phyloP scores from a whole-genome alignment of 64 coral and sea anemone species.

The Astreopora myriophthalma region DNA sequence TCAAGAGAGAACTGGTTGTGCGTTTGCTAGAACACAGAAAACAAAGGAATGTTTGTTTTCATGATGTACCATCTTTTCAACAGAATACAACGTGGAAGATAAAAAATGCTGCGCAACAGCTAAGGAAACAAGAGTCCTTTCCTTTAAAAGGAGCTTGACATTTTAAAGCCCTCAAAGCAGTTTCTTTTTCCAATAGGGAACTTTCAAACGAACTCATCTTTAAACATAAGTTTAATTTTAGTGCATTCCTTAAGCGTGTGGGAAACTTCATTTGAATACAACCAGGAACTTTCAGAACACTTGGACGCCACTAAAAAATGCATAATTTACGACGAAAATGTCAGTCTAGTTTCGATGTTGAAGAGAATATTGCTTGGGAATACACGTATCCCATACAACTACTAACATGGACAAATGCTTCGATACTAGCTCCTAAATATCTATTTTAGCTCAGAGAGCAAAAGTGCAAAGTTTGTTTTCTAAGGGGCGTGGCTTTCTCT shows the following conservation, averaged over 20 bases:
- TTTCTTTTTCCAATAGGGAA: background rate
- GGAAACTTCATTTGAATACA: constrained; percentile 51
- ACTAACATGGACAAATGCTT: background rate
- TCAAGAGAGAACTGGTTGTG: background rate
- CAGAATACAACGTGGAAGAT: background rate
- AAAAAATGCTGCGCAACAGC: background rate
- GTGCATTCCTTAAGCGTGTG: constrained; percentile 36
- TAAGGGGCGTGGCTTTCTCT: background rate
- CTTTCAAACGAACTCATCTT: constrained; percentile 23
- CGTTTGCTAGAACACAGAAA: background rate
- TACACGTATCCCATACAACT: background rate
- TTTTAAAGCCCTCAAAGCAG: background rate
- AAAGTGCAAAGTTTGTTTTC: constrained; percentile 3
- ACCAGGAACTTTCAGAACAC: constrained; percentile 45
- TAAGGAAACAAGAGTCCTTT: background rate
- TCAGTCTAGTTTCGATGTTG: background rate
- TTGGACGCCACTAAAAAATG: constrained; percentile 17
- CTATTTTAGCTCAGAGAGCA: background rate
- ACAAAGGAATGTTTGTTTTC: constrained; percentile 11
- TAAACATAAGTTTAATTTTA: constrained; percentile 54
- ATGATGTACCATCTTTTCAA: background rate
- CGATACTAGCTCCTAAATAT: background rate
- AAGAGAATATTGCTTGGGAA: background rate
- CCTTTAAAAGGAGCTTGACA: background rate
- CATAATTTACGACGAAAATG: constrained; percentile 11